These are phyloP conservation scores for rat (Rattus norvegicus) DNA, from an alignment of 2,113 vertebrate genomes.

Conservation along the genomic window DNA sequence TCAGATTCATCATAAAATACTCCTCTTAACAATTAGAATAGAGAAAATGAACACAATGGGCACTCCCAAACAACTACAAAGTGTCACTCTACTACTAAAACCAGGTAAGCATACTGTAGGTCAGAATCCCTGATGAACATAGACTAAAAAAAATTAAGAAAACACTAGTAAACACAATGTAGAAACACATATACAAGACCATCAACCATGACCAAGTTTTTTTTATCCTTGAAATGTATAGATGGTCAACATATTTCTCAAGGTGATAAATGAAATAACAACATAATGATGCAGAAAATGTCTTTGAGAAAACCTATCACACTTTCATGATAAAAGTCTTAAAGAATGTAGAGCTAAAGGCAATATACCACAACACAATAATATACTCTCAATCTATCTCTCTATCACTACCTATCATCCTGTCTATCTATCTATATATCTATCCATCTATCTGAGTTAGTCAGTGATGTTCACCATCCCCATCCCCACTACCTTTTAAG, in stretches of 20 bases:
- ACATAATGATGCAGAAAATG: not conserved
- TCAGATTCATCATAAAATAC: no score
- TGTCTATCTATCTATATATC: no score
- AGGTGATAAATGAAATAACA: not conserved
- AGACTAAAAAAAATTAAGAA: not conserved
- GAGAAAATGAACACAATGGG: not conserved
- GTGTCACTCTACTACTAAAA: not conserved
- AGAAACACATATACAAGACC: no score
- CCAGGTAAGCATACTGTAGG: not conserved
- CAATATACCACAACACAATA: not conserved
- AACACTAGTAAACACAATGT: not conserved
- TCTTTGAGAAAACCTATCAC: not conserved
- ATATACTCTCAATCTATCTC: no score
- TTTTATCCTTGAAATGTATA: not conserved
- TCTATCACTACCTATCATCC: no score
- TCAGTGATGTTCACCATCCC: not conserved
- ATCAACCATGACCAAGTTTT: not conserved
- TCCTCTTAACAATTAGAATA: no score
- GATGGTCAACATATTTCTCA: not conserved
- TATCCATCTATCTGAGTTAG: not conserved
- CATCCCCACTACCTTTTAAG: not conserved
- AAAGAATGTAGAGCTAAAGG: not conserved
- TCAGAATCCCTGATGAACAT: not conserved
- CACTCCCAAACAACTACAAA: not conserved
- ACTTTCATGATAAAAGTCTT: not conserved